Percentiles rank a stretch among this genome's conserved stretches.
phyloP scores from a whole-genome alignment of 2,888 invertebrate species.

The Cheilosia grossa region DNA sequence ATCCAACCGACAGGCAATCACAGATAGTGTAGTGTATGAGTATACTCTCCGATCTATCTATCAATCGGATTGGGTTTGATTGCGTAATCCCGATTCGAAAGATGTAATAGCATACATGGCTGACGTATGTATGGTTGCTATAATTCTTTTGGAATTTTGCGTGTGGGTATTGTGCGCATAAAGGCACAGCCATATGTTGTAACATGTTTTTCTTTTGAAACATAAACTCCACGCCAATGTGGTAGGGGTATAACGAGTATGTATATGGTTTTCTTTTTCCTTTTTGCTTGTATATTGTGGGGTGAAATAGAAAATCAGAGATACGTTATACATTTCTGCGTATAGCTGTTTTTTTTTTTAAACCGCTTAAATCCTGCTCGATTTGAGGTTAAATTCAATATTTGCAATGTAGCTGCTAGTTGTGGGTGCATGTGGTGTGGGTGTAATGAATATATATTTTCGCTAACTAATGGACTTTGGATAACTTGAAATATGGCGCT shows the following conservation, averaged over 20 bases:
- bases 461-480: conserved; percentile 7
- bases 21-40: conserved; percentile 17
- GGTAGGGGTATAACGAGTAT: neutral
- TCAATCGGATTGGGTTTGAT: conserved; percentile 54
- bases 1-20: conserved; percentile 26
- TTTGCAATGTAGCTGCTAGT: neutral
- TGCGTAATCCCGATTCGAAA: conserved; percentile 51
- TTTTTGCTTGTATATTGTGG: neutral
- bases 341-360: conserved; percentile 7
- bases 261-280: neutral
- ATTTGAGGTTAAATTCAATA: conserved; percentile 17
- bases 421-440: conserved; percentile 11
- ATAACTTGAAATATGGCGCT: conserved; percentile 23
- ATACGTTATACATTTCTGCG: conserved; percentile 1
- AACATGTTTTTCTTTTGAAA: conserved; percentile 33
- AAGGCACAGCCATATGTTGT: conserved; percentile 3
- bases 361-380: conserved; percentile 12
- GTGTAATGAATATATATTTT: conserved; percentile 39
- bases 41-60: conserved; percentile 9
- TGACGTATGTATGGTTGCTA: conserved; percentile 29
- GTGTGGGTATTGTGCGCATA: conserved; percentile 21
- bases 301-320: conserved; percentile 27
- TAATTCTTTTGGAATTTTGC: conserved; percentile 54
- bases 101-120: conserved; percentile 45
- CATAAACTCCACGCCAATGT: conserved; percentile 36